Conservation (phyloP, 2,113 vertebrate species). For the Pimephales promelas region DNA sequence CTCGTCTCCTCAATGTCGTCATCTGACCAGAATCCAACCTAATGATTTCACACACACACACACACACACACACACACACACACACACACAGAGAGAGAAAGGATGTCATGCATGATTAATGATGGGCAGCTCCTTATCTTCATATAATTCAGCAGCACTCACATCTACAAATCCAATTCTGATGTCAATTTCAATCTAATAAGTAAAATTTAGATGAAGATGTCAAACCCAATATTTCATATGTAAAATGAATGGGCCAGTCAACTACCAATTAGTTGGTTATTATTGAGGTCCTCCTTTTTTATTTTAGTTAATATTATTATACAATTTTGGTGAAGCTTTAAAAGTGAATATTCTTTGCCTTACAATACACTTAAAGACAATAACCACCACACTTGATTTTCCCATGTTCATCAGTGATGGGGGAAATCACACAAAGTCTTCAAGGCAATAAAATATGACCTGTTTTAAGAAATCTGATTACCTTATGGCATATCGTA, state of each 20-base stretch:
- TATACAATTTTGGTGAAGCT: not conserved
- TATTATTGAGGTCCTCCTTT: not conserved
- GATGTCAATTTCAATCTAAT: not conserved
- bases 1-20: slow-evolving; percentile 71
- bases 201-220: not conserved
- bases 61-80: no score
- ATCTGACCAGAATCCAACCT: slow-evolving; percentile 61
- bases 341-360: not conserved
- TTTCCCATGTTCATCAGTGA: no score
- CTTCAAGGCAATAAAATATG: not conserved
- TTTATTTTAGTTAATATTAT: not conserved
- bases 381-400: no score
- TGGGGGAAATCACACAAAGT: not conserved
- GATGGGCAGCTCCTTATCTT: slow-evolving; percentile 55
- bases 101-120: slow-evolving; percentile 68
- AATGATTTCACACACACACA: slow-evolving; percentile 69
- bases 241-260: not conserved
- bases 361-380: not conserved
- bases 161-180: slow-evolving; percentile 1
- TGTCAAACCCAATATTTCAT: not conserved
- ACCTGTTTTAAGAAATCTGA: not conserved
- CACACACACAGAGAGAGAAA: not conserved
- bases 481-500: not conserved
- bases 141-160: slow-evolving; percentile 33
- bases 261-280: not conserved